Evolutionary conservation across 1,140 invertebrate species (phyloP), one percentile per base, ranked within the genome.

Genomic region (Drosophila arizonae): DNA sequence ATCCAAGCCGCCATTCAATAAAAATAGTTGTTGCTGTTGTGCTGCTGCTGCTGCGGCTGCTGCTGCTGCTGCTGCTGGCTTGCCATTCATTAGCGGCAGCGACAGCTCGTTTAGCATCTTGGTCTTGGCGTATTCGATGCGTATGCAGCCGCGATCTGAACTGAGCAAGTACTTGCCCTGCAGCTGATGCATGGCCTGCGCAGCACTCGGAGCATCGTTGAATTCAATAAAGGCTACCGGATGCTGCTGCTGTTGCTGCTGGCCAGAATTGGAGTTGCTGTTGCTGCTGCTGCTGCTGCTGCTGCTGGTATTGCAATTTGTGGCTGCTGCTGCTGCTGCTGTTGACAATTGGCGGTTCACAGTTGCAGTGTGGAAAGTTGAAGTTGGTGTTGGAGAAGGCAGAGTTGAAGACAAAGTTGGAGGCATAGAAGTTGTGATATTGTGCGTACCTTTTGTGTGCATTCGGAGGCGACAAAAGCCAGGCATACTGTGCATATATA

Each of bases 51-150:
- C 33, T 33, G 33, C 33, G 10, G 33, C 9, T 10, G 33, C 33
- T 33, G 33, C 33, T 8, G 33, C 33, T 33, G 60, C 10, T 51
- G 56, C 36, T 28, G 71, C 41, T 24, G 61, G 17, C 68, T 51
- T 58, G 60, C 33, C 60, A 57, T 67, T 79, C 48, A 81, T 17
- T 6, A 68, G 21, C 8, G 62, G 84, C 30, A 84, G 56, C 11
- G 76, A 30, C 15, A 77, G 45, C 66, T 91, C 90, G 28, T 81
- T 91, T 26, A 91, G 74, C 98, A 99, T 99, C 95, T 98, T 98
- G 93, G 96, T 98, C 94, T 98, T 98, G 92, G 98, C 98, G 94
- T 97, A 99, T 94, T 99, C 98, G 92, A 99, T 98, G 92, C 98
- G 95, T 92, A 99, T 98, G 91, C 97, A 97, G 89, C 97, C 97